Base-by-base conservation (phyloP, 1,140 invertebrate genomes). In the Cardiocondyla obscurior region DNA sequence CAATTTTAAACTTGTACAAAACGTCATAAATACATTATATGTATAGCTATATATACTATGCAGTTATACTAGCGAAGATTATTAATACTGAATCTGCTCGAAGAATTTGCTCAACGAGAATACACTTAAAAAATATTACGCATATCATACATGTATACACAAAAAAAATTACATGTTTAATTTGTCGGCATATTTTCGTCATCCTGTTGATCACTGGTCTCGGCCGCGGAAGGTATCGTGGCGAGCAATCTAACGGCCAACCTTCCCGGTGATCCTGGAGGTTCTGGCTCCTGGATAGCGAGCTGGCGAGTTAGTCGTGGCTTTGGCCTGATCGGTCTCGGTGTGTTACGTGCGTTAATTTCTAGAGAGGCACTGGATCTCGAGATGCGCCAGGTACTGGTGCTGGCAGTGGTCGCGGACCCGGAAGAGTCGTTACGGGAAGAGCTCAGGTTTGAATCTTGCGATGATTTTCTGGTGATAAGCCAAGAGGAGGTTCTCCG, bases 371-470 rank as follows among this genome's bases (percentile, higher is more conserved):
- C 96, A 90, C 96, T 97, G 0, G 97, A 97, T 49, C 97, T 94
- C 1, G 97, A 97, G 85, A 97, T 96, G 19, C 97, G 94, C 96
- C 97, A 98, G 0, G 97, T 97, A 74, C 97, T 97, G 4, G 97
- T 98, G 87, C 97, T 97, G 16, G 97, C 97, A 0, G 97, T 98
- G 0, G 97, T 97, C 0, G 96, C 96, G 0, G 97, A 98, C 0
- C 97, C 97, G 0, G 97, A 98, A 0, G 97, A 98, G 92, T 98
- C 97, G 91, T 98, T 98, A 14, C 97, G 94, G 1, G 97, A 97
- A 86, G 96, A 97, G 55, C 97, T 98, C 64, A 98, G 92, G 92
- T 98, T 98, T 0, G 97, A 98, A 90, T 98, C 97, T 91, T 98
- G 97, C 0, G 97, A 98, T 0, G 97, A 97, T 93, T 98, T 98